Conservation (phyloP, 2,113 vertebrate species). For the Neotoma lepida region DNA sequence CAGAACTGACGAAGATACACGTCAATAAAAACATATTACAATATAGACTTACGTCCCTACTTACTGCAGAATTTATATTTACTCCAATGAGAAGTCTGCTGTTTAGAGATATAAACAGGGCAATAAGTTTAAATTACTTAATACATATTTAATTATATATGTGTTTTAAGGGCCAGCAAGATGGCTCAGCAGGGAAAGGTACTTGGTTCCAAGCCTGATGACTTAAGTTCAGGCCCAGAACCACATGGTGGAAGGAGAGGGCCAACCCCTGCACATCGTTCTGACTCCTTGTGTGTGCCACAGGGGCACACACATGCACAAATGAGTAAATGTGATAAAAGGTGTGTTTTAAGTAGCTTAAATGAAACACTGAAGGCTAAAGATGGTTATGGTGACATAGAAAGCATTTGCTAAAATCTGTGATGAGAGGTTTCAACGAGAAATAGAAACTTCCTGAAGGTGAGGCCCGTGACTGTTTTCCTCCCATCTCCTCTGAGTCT, state of each 20-base stretch:
- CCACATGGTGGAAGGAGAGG: neutral
- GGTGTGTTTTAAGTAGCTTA: neutral
- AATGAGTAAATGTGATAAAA: neutral
- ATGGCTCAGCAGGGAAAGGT: neutral
- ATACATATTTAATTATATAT: neutral
- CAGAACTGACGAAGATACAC: slow-evolving; percentile 39
- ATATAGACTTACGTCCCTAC: neutral
- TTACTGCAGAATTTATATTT: neutral
- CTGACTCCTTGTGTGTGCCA: neutral
- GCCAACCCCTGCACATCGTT: neutral
- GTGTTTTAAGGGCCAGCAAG: neutral
- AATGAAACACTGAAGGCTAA: neutral
- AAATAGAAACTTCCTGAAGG: neutral
- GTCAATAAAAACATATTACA: neutral
- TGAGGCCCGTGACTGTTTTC: neutral
- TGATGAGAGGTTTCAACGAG: neutral
- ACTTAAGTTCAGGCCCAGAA: neutral
- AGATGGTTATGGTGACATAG: neutral
- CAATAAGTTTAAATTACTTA: neutral
- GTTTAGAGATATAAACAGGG: neutral
- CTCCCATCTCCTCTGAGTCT: neutral
- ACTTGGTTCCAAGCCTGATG: neutral
- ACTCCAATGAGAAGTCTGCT: neutral
- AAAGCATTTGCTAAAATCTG: neutral
- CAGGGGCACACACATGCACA: too few species aligned